Evolutionary conservation across 2,888 invertebrate genomes (phyloP), one percentile per base, ranked within the genome.

Genomic region (Xestia c-nigrum): DNA sequence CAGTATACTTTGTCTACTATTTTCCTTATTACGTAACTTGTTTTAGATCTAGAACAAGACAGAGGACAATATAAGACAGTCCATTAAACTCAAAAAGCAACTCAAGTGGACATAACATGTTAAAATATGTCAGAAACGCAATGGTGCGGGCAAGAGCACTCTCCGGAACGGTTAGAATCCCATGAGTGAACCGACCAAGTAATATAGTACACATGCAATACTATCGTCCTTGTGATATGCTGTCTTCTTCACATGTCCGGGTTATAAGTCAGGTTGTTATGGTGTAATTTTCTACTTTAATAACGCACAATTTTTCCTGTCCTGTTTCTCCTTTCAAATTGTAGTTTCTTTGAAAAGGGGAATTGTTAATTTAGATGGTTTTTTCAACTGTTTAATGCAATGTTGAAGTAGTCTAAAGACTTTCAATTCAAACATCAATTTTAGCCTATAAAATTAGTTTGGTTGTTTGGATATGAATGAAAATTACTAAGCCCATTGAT

Each of bases 91-190:
- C 77, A 72, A 86, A 89, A 87, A 87, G 89, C 87, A 90, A 90
- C 90, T 92, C 91, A 90, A 91, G 89, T 92, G 89, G 87, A 82
- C 81, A 73, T 70, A 78, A 85, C 80, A 82, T 83, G 87, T 81
- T 83, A 89, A 90, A 92, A 94, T 91, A 92, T 92, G 92, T 93
- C 92, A 90, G 91, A 89, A 78, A 86, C 75, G 92, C 93, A 92
- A 91, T 93, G 93, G 90, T 88, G 92, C 93, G 92, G 84, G 89
- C 83, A 87, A 85, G 90, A 82, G 87, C 93, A 92, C 91, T 93
- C 92, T 90, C 78, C 87, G 92, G 92, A 94, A 94, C 94, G 88
- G 86, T 74, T 88, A 19, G 87, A 86, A 80, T 82, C 72, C 78
- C 80, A 84, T 67, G 70, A 70, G 82, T 76, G 86, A 92, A 77